A percentile compares a stretch with the other conserved stretches of the same genome.
phyloP scores from a whole-genome alignment of 2,113 vertebrate genomes.

The Xyliphius kryptos region DNA sequence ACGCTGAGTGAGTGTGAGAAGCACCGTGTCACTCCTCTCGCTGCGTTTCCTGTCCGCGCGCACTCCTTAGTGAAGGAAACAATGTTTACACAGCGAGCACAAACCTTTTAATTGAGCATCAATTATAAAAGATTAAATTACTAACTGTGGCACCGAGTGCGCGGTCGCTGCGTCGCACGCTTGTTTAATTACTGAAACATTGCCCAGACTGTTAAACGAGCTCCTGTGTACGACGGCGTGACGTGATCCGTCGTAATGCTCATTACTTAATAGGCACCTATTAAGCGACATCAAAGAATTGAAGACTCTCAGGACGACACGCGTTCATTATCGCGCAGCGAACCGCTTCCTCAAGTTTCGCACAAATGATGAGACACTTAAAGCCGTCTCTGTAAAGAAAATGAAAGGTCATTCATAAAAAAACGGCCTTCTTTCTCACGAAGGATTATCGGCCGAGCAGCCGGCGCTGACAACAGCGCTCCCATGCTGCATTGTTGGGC shows the following conservation, averaged over 20 bases:
- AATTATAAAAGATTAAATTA: conserved; percentile 14
- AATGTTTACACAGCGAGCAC: conserved; percentile 13
- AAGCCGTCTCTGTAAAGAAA: conserved; percentile 12
- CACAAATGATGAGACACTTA: conserved; percentile 1
- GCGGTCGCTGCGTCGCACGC: conserved; percentile 1
- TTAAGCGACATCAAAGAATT: conserved; percentile 18
- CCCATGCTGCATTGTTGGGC: neutral
- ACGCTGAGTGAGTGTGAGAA: no score
- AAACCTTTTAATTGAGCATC: conserved; percentile 12
- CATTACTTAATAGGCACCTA: conserved; percentile 15
- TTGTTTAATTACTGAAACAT: conserved; percentile 13
- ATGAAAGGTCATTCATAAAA: neutral
- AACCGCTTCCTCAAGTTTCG: neutral
- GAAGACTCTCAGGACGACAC: conserved; percentile 3
- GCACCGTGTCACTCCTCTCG: conserved; percentile 5
- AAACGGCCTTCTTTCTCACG: no score
- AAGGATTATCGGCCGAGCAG: no score
- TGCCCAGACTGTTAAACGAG: neutral
- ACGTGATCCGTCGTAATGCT: neutral
- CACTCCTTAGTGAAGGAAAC: conserved; percentile 7
- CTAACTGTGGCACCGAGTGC: neutral
- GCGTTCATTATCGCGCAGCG: conserved; percentile 1
- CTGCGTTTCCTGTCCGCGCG: conserved; percentile 2
- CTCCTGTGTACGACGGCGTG: neutral
- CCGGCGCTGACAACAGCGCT: no score